Evolutionary conservation across 2,888 invertebrate species (phyloP).

Genomic region (Polydrusus cervinus): DNA sequence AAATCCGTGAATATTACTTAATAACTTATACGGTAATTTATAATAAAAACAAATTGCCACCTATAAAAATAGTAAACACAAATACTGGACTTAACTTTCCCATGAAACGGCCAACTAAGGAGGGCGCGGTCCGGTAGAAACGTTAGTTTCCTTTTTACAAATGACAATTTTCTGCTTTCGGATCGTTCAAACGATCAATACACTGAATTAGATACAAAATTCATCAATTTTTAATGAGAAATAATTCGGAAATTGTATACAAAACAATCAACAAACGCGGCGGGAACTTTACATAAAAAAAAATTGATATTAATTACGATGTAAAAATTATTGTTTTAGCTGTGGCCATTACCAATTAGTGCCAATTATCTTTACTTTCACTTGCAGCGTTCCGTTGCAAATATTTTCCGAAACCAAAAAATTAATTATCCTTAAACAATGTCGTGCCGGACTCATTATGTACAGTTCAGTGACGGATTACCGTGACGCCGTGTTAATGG

Average conservation of each 20-base stretch:
- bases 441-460: constrained; percentile 16
- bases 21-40: no score
- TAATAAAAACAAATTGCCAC: no score
- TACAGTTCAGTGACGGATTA: constrained; percentile 4
- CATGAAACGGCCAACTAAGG: neutral
- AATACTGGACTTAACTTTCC: neutral
- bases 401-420: constrained; percentile 6
- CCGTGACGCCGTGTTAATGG: neutral
- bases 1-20: no score
- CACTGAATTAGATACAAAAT: neutral
- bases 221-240: constrained; percentile 10
- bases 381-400: constrained; percentile 16
- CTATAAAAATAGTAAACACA: neutral
- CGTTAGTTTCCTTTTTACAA: constrained; percentile 4
- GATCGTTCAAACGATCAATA: neutral
- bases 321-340: constrained; percentile 10
- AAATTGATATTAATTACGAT: constrained; percentile 10
- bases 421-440: constrained; percentile 27
- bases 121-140: neutral
- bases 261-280: neutral
- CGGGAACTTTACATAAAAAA: neutral
- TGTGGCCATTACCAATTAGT: constrained; percentile 4
- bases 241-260: neutral
- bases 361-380: constrained; percentile 24
- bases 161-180: constrained; percentile 21